Evolutionary conservation across 1,140 invertebrate genomes (phyloP).

Genomic region (Drosophila insularis): DNA sequence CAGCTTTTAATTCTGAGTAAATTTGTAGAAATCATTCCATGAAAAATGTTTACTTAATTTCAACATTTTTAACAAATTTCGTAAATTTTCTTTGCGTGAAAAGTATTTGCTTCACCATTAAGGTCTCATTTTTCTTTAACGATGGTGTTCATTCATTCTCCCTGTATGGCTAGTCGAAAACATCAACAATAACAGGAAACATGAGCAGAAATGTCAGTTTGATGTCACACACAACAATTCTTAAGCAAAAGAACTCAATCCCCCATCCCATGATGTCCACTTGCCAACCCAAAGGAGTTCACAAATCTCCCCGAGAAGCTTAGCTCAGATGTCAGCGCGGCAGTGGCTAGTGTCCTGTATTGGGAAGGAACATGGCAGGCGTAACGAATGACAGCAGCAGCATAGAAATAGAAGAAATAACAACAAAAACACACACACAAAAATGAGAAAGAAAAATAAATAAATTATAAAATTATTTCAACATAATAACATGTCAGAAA

Average conservation of each 20-base stretch:
- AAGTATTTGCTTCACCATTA: neutral
- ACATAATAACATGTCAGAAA: constrained; percentile 64
- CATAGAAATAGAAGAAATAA: neutral
- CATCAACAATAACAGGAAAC: constrained; percentile 10
- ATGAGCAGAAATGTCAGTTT: constrained; percentile 13
- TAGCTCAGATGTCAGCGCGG: constrained; percentile 11
- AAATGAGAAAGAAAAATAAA: constrained; percentile 47
- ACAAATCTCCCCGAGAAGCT: constrained; percentile 4
- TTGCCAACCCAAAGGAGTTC: constrained; percentile 8
- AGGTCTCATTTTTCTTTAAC: neutral
- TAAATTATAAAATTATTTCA: constrained; percentile 77
- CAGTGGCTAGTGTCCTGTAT: neutral
- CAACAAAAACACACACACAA: no score
- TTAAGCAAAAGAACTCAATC: neutral
- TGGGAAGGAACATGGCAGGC: constrained; percentile 33
- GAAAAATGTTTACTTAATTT: no score
- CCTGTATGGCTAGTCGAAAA: neutral
- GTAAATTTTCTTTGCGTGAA: no score
- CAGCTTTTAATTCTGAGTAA: no score
- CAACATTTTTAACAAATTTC: no score
- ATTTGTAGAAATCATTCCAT: no score
- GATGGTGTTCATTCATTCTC: neutral
- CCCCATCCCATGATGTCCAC: neutral
- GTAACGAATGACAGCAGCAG: constrained; percentile 40
- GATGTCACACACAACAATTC: constrained; percentile 17